These are phyloP conservation scores for Symphodus melops DNA, from an alignment of 2,113 vertebrate genomes.

Conservation along the genomic window DNA sequence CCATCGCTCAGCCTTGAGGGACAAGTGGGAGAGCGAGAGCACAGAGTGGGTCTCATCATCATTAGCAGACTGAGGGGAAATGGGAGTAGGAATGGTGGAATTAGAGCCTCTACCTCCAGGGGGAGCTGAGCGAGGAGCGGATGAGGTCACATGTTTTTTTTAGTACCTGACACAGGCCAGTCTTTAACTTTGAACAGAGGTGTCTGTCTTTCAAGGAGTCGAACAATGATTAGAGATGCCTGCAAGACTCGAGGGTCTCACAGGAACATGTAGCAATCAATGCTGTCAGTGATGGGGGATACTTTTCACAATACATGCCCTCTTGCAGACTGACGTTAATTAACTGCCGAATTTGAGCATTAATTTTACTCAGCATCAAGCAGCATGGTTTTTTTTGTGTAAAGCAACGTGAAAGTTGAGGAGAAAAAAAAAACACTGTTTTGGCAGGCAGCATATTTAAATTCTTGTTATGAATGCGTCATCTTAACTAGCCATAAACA, in stretches of 20 bases:
- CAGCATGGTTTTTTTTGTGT: conserved; percentile 13
- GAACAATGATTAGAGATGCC: conserved; percentile 82
- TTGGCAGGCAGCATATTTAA: conserved; percentile 14
- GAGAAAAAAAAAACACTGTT: background rate
- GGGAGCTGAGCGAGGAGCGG: conserved; percentile 63
- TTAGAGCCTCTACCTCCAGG: conserved; percentile 79
- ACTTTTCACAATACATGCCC: conserved; percentile 70
- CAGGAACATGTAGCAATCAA: conserved; percentile 74
- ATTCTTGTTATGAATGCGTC: conserved; percentile 21
- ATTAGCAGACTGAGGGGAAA: conserved; percentile 82
- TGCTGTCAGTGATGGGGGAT: conserved; percentile 64
- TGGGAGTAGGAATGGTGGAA: conserved; percentile 75
- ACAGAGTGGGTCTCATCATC: conserved; percentile 78
- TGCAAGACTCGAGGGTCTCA: conserved; percentile 72
- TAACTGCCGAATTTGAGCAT: conserved; percentile 72
- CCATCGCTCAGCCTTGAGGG: conserved; percentile 83
- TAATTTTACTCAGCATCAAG: conserved; percentile 64
- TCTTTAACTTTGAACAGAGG: conserved; percentile 82
- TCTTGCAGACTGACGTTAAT: conserved; percentile 73
- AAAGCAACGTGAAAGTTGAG: conserved; percentile 34
- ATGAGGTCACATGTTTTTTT: conserved; percentile 78
- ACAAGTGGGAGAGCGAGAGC: conserved; percentile 64
- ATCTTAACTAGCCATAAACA: conserved; percentile 16
- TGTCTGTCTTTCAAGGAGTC: conserved; percentile 79
- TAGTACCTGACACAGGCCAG: conserved; percentile 75